Evolutionary conservation across 1,140 invertebrate species (phyloP).

Genomic region (Philaenus spumarius): DNA sequence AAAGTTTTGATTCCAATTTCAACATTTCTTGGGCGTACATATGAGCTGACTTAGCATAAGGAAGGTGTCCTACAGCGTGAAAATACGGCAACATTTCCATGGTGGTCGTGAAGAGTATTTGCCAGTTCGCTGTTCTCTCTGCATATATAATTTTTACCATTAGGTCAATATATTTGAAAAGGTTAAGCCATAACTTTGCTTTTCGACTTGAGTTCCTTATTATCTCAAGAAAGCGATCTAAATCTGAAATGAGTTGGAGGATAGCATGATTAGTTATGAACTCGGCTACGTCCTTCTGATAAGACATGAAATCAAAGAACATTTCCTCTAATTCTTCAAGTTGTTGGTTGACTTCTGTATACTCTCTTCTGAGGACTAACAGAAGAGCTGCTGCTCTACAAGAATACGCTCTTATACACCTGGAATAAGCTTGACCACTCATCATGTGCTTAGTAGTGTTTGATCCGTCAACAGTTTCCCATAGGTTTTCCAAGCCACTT

Average conservation of each 20-base stretch:
- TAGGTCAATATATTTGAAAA: too few species aligned
- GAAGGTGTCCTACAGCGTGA: too few species aligned
- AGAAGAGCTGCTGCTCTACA: neutral
- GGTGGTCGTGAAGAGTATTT: too few species aligned
- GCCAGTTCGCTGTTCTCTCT: too few species aligned
- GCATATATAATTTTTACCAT: too few species aligned
- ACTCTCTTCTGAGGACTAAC: neutral
- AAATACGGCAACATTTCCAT: too few species aligned
- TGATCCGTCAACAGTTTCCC: neutral
- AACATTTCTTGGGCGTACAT: too few species aligned
- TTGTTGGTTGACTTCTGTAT: neutral
- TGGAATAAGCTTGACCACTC: neutral
- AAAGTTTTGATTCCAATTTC: too few species aligned
- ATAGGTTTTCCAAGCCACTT: constrained; percentile 37
- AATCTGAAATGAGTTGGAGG: neutral
- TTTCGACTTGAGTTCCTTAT: too few species aligned
- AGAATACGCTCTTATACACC: neutral
- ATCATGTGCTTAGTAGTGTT: neutral
- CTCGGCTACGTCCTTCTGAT: neutral
- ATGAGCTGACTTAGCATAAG: too few species aligned
- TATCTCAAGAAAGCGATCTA: too few species aligned
- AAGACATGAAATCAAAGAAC: neutral
- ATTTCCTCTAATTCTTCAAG: neutral
- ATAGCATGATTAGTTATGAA: neutral
- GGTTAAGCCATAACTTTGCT: too few species aligned